Evolutionary conservation across 2,888 invertebrate species (phyloP), one percentile per base, ranked within the genome.

Genomic region (Cyaniris semiargus): DNA sequence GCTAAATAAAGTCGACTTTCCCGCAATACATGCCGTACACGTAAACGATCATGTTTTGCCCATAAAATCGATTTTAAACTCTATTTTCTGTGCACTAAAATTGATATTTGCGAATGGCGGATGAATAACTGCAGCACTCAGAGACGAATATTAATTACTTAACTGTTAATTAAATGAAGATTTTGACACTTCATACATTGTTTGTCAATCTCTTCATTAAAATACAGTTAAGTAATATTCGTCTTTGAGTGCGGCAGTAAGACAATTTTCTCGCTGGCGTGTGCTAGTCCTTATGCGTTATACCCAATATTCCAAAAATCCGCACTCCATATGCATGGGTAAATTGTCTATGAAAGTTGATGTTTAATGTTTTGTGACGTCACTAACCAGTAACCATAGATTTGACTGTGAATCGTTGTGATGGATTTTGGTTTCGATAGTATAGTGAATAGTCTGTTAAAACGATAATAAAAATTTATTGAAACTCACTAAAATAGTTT

Each of bases 221-320:
- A 34, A 6, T 34, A 34, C 34, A 34, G 34, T 34, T 34, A 34
- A 34, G 6, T 34, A 3, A 44, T 44, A 44, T 13, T 13, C 10
- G 44, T 13, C 44, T 44, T 0, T 3, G 44, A 44, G 0, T 44
- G 44, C 44, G 44, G 44, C 10, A 44, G 44, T 44, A 53, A 5
- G 53, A 1, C 53, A 53, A 53, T 53, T 53, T 18, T 18, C 15
- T 53, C 53, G 13, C 53, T 53, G 53, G 53, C 1, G 53, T 5
- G 18, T 53, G 53, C 18, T 53, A 53, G 5, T 18, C 53, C 44
- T 89, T 81, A 88, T 90, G 90, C 89, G 87, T 87, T 80, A 79
- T 71, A 75, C 70, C 44, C 75, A 34, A 77, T 70, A 53, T 60
- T 76, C 58, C 70, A 27, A 60, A 75, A 60, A 76, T 76, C 18